Percentiles rank a stretch among this genome's conserved stretches.
Evolutionary conservation across 2,888 invertebrate species (phyloP).

Genomic region (Caenorhabditis parvicauda): DNA sequence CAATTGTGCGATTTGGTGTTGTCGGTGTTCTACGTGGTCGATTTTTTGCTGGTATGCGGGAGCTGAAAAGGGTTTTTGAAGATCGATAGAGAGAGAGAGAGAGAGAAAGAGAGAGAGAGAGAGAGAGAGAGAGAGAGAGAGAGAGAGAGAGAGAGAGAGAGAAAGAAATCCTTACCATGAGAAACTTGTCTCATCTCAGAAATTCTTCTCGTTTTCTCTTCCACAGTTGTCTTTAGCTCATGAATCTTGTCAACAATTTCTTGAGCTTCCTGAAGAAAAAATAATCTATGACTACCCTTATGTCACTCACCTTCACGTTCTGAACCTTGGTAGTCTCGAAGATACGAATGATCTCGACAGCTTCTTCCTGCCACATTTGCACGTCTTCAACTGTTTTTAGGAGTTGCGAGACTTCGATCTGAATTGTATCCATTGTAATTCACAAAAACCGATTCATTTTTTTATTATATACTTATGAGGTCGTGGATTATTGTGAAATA

Average conservation of each 20-base stretch:
- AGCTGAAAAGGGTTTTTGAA: constrained; percentile 11
- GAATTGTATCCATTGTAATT: neutral
- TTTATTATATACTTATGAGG: too few species aligned
- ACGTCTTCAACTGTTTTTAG: constrained; percentile 32
- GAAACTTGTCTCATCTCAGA: constrained; percentile 21
- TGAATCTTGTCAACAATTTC: constrained; percentile 26
- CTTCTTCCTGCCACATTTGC: constrained; percentile 41
- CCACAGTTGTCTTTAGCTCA: constrained; percentile 30
- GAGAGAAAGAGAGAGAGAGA: too few species aligned
- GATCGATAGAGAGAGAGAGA: too few species aligned
- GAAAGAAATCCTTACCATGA: constrained; percentile 7
- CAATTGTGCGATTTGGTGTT: constrained; percentile 22
- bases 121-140: too few species aligned
- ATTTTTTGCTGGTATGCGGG: constrained; percentile 24
- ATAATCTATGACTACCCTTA: too few species aligned
- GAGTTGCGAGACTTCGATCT: constrained; percentile 14
- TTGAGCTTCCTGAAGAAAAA: constrained; percentile 34
- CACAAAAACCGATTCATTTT: too few species aligned
- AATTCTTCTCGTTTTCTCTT: constrained; percentile 24
- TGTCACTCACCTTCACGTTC: too few species aligned
- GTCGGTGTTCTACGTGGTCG: constrained; percentile 26
- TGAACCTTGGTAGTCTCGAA: neutral
- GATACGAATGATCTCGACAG: constrained; percentile 29
- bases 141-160: too few species aligned
- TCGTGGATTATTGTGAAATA: too few species aligned